Evolutionary conservation across 1,140 invertebrate species (phyloP).

Genomic region (Tetranychus cinnabarinus): DNA sequence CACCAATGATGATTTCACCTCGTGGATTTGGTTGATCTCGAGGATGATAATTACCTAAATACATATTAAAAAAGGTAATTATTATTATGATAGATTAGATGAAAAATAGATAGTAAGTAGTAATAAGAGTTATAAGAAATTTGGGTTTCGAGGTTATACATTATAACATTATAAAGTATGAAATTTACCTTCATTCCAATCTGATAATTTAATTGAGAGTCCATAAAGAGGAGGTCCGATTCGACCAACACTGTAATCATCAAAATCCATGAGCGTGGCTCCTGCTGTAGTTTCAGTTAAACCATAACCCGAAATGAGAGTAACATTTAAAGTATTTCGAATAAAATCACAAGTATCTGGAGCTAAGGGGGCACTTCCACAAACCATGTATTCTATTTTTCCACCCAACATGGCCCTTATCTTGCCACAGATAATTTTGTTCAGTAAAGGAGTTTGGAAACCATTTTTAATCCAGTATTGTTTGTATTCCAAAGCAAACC

Average conservation of each 20-base stretch:
- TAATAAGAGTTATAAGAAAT: not conserved
- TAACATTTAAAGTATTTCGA: constrained; percentile 70
- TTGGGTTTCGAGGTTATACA: too few species aligned
- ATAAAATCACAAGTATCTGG: constrained; percentile 87
- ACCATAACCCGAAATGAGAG: constrained; percentile 74
- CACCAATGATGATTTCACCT: constrained; percentile 31
- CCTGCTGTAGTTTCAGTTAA: constrained; percentile 67
- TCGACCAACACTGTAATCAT: constrained; percentile 15
- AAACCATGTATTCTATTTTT: constrained; percentile 54
- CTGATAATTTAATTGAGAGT: constrained; percentile 17
- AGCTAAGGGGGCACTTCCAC: constrained; percentile 85
- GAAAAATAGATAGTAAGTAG: constrained; percentile 13
- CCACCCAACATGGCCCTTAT: constrained; percentile 64
- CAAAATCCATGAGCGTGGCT: constrained; percentile 14
- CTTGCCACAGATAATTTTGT: constrained; percentile 36
- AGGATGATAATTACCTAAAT: constrained; percentile 25
- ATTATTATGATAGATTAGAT: not conserved
- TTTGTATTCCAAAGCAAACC: constrained; percentile 80
- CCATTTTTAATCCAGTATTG: constrained; percentile 29
- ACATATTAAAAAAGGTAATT: not conserved
- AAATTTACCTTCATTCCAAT: constrained; percentile 24
- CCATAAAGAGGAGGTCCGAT: constrained; percentile 28
- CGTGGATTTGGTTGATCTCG: constrained; percentile 26
- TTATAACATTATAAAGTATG: not conserved
- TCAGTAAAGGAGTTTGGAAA: constrained; percentile 7